Evolutionary conservation across 1,140 invertebrate genomes (phyloP), one percentile per base, ranked within the genome.

Genomic region (Harpegnathos saltator): DNA sequence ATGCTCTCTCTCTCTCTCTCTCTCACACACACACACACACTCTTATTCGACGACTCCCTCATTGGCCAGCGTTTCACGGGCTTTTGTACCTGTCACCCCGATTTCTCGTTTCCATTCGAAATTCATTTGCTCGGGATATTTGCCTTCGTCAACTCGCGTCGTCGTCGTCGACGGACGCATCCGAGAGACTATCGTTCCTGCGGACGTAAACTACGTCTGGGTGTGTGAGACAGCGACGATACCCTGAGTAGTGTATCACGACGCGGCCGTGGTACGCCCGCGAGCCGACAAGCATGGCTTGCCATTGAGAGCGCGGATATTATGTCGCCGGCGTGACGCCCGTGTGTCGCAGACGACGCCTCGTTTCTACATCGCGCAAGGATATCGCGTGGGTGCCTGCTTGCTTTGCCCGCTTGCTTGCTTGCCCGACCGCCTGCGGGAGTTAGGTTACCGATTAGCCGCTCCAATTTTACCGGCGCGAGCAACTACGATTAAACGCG

Each of bases 241-340:
- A 59, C 75, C 75, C 65, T 80, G 75, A 80, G 38, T 65, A 12
- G 33, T 33, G 22, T 17, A 54, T 5, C 29, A 5, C 29, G 5
- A 33, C 29, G 1, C 26, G 63, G 33, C 74, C 50, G 17, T 78
- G 63, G 38, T 50, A 50, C 68, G 68, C 52, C 26, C 26, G 26
- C 52, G n/a, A 19, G 63, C n/a, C n/a, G 75, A 80, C 33, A 80
- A 69, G 78, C 68, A 75, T 74, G 78, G 78, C 69, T 75, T 82
- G 69, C 56, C 78, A 82, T 82, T 74, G 78, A 75, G 78, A 82
- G 71, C 78, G 19, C 59, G 78, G 71, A 74, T 82, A 82, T 82
- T 75, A 69, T 82, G 61, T 74, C 71, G 71, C 29, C 63, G 65
- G 69, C 38, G 22, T 58, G 75, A 78, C 63, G 75, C 63, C 65